phyloP scores from a whole-genome alignment of 2,888 invertebrate species.

The Acleris sparsana region DNA sequence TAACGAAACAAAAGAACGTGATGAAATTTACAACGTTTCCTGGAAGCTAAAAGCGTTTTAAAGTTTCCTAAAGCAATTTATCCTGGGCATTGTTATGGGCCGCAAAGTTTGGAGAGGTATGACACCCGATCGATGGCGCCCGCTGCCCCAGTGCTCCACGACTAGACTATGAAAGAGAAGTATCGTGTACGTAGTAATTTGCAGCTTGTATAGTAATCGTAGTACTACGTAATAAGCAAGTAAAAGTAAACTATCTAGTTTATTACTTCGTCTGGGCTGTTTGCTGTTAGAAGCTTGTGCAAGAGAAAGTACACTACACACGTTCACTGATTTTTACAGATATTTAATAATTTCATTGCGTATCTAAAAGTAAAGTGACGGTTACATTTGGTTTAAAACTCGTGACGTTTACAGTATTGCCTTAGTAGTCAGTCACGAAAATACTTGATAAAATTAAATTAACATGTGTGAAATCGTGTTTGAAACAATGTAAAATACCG shows the following conservation, averaged over 20 bases:
- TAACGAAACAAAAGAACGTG: conserved; percentile 15
- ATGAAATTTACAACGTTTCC: conserved; percentile 8
- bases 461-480: too few species aligned
- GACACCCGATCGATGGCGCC: conserved; percentile 23
- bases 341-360: too few species aligned
- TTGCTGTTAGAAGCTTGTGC: too few species aligned
- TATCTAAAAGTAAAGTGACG: too few species aligned
- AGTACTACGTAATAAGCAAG: too few species aligned
- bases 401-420: too few species aligned
- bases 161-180: neutral
- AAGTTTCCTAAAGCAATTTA: conserved; percentile 34
- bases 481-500: too few species aligned
- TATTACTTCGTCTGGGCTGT: neutral
- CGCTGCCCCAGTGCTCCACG: neutral
- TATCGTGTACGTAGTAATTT: neutral
- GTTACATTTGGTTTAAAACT: too few species aligned
- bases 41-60: conserved; percentile 11
- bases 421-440: too few species aligned
- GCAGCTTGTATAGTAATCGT: neutral
- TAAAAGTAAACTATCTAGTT: neutral
- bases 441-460: too few species aligned
- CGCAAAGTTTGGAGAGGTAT: conserved; percentile 27
- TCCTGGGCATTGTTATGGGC: conserved; percentile 20
- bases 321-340: too few species aligned
- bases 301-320: too few species aligned